Evolutionary conservation across 1,140 invertebrate genomes (phyloP).

Genomic region (Hestina assimilis): DNA sequence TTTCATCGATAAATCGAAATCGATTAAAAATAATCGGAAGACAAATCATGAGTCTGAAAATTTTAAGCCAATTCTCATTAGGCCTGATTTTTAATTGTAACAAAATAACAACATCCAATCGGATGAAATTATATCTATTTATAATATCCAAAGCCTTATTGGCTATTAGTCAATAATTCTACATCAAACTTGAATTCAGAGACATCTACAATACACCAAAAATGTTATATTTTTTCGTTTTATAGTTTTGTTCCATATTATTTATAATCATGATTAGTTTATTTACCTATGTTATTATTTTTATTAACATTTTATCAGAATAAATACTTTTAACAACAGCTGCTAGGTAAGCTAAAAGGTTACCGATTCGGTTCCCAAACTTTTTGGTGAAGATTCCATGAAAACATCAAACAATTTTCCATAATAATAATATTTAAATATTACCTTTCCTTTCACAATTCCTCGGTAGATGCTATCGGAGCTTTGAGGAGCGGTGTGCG

Average conservation of each 20-base stretch:
- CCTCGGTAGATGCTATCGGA: conserved; percentile 82
- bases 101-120: background rate
- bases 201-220: too few species aligned
- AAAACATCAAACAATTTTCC: background rate
- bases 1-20: background rate
- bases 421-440: conserved; percentile 21
- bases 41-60: background rate
- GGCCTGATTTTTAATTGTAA: background rate
- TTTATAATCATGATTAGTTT: too few species aligned
- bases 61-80: conserved; percentile 7
- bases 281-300: too few species aligned
- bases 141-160: too few species aligned
- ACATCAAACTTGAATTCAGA: too few species aligned
- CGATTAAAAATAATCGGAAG: background rate
- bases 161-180: too few species aligned
- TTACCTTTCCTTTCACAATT: conserved; percentile 77
- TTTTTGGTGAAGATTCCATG: background rate
- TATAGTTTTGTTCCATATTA: too few species aligned
- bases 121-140: too few species aligned
- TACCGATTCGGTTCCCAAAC: background rate
- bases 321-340: background rate
- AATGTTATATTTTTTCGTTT: too few species aligned
- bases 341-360: background rate
- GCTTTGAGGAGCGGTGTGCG: conserved; percentile 76
- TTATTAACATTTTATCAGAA: background rate